Evolutionary conservation across 2,888 invertebrate species (phyloP).

Genomic region (Imbricaverruca yamaguchii): DNA sequence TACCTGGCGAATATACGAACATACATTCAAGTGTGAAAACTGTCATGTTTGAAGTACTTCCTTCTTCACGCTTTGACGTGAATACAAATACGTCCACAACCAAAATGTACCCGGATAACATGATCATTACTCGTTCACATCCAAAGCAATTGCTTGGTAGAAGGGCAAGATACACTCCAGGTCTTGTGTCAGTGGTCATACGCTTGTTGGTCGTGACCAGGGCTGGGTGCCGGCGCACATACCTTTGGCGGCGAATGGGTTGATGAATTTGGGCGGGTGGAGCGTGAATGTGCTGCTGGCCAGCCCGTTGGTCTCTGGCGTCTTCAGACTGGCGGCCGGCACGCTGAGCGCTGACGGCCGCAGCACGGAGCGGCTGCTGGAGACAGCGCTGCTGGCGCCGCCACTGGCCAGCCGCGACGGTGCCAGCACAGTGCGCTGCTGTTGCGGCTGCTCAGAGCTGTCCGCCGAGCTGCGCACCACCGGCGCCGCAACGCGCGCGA

Average conservation of each 20-base stretch:
- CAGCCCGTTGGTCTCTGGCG: constrained; percentile 5
- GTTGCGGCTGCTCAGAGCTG: background rate
- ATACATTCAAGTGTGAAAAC: too few species aligned
- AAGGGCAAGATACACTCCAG: too few species aligned
- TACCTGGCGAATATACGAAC: too few species aligned
- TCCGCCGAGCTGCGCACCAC: constrained; percentile 1
- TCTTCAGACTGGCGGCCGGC: constrained; percentile 15
- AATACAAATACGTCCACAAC: too few species aligned
- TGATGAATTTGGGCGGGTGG: constrained; percentile 23
- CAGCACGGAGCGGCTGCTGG: constrained; percentile 7
- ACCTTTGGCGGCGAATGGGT: constrained; percentile 12
- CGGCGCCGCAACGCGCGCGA: constrained; percentile 11
- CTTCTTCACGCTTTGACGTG: too few species aligned
- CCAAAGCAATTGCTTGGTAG: too few species aligned
- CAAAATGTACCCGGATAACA: too few species aligned
- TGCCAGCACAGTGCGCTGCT: background rate
- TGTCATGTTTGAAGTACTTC: too few species aligned
- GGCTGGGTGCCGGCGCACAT: background rate
- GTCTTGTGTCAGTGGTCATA: too few species aligned
- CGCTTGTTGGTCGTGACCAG: too few species aligned
- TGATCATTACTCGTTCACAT: too few species aligned
- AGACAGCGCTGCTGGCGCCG: background rate
- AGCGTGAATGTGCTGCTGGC: background rate
- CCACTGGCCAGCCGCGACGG: background rate
- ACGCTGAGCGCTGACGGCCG: constrained; percentile 17